Evolutionary conservation across 2,797 vertebrate species (phyloP), one percentile per base, ranked within the genome.

Genomic region (Pelodytes ibericus): DNA sequence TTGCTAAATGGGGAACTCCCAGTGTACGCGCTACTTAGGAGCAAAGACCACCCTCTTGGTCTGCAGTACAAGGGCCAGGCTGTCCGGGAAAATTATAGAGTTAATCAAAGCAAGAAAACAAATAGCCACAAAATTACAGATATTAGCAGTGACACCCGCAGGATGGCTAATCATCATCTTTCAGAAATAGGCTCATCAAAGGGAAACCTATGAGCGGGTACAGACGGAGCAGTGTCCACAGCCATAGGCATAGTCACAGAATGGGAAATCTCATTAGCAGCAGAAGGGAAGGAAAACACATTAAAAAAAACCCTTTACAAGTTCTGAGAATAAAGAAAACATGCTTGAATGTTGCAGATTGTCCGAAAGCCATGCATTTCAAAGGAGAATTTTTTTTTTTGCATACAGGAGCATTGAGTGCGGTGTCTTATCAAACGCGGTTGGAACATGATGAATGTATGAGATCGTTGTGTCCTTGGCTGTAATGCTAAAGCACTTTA

Each of bases 171-270:
- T 71, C 10, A 63, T 71, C 74, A 25, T 24, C 22, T 53, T 63
- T 33, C 67, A 64, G 74, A 71, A 70, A 76, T 62, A 71, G 74
- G n/a, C n/a, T 47, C 74, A 71, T 77, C 75, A 77, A 77, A 77
- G 61, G 60, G 11, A 77, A 53, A 65, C 51, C 75, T 77, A 68
- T 71, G 26, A 6, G 16, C 20, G 22, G 27, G 60, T 20, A 71
- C 75, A 71, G 49, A 59, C 68, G 0, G 51, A n/a, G 36, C 61
- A 64, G 36, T 71, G 68, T 77, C 30, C 47, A 25, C 66, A 51
- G 31, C 13, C 20, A n/a, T n/a, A n/a, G 2, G 44, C n/a, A 31
- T 16, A 18, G 31, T 68, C 56, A 68, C 36, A 24, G 66, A 2
- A 53, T 30, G 39, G 67, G 67, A 71, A 56, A 70, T 15, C 13